Evolutionary conservation across 1,140 invertebrate species (phyloP).

Genomic region (Bilobella aurantiaca): DNA sequence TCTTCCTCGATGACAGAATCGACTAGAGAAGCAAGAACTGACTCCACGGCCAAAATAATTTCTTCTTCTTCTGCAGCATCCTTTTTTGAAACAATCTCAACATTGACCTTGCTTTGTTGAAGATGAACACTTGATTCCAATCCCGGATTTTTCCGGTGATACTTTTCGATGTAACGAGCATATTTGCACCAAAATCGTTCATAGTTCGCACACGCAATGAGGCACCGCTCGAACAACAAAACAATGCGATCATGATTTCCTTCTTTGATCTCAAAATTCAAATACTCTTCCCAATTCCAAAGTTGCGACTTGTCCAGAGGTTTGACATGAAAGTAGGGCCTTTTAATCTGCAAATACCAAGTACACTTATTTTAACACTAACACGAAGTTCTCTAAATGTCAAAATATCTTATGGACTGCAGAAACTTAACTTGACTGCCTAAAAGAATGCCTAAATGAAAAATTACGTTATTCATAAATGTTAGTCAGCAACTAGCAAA

Average conservation of each 20-base stretch:
- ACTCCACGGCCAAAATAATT: constrained; percentile 13
- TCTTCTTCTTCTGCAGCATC: constrained; percentile 26
- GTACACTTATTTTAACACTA: no score
- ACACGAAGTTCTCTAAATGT: no score
- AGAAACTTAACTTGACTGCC: no score
- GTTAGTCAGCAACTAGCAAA: no score
- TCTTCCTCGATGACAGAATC: constrained; percentile 22
- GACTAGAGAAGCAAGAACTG: constrained; percentile 15
- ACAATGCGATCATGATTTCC: constrained; percentile 78
- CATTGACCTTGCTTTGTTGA: constrained; percentile 21
- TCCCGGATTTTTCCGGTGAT: constrained; percentile 21
- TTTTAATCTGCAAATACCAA: constrained; percentile 78
- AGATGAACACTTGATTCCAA: constrained; percentile 17
- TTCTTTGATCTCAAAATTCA: constrained; percentile 85
- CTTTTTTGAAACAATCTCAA: constrained; percentile 20
- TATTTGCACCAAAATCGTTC: constrained; percentile 36
- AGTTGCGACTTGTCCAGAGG: constrained; percentile 86
- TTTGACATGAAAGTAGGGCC: constrained; percentile 97
- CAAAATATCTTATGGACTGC: no score
- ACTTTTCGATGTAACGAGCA: constrained; percentile 37
- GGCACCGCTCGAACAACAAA: constrained; percentile 86
- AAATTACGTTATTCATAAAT: no score
- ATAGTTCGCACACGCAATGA: constrained; percentile 83
- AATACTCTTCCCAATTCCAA: constrained; percentile 94
- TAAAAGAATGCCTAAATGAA: no score